Evolutionary conservation across 2,888 invertebrate genomes (phyloP).

Genomic region (Tenthredo notha): DNA sequence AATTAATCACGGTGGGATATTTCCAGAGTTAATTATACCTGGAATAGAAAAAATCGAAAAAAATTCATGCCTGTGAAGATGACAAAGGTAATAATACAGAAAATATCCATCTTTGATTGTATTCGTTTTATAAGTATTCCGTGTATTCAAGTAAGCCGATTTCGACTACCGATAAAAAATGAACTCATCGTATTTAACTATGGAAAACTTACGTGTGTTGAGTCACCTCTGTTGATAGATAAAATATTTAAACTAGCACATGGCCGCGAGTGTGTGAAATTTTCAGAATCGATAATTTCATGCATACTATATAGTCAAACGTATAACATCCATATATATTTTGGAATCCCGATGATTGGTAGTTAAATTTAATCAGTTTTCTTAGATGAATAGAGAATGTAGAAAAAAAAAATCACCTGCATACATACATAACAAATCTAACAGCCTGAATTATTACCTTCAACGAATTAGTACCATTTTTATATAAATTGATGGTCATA

Average conservation of each 20-base stretch:
- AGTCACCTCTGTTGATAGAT: slow-evolving; percentile 21
- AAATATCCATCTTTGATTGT: background rate
- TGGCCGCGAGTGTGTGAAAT: slow-evolving; percentile 21
- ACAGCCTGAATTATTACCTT: background rate
- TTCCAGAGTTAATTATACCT: background rate
- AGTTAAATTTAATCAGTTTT: background rate
- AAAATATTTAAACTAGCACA: slow-evolving; percentile 20
- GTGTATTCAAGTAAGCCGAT: background rate
- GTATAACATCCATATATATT: background rate
- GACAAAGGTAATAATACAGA: no score
- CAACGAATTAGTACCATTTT: background rate
- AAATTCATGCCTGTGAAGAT: background rate
- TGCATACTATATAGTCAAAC: background rate
- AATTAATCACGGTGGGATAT: background rate
- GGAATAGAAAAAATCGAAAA: background rate
- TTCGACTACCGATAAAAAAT: background rate
- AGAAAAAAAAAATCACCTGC: background rate
- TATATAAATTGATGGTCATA: background rate
- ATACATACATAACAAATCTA: background rate
- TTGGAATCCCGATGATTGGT: background rate
- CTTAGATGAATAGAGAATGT: background rate
- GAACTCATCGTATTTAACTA: background rate
- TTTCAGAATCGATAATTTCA: slow-evolving; percentile 9
- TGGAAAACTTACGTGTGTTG: slow-evolving; percentile 3
- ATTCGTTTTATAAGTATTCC: background rate